phyloP scores from a whole-genome alignment of 2,797 vertebrate species.

The Bufotes viridis region DNA sequence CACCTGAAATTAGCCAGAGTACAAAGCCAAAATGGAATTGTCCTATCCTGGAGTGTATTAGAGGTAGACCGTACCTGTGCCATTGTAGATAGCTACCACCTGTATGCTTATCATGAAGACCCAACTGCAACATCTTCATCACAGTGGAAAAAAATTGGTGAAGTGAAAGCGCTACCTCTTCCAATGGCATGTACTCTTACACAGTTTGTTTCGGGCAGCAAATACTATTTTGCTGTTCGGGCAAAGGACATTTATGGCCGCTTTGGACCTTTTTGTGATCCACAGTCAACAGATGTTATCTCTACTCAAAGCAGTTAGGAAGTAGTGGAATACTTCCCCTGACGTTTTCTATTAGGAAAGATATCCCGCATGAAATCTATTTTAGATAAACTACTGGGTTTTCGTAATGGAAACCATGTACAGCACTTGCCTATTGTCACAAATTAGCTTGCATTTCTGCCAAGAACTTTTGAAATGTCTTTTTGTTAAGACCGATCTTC shows the following conservation, averaged over 20 bases:
- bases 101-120: constrained; percentile 96
- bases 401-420: constrained; percentile 43
- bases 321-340: constrained; percentile 62
- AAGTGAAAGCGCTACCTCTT: constrained; percentile 94
- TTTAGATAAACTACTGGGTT: constrained; percentile 75
- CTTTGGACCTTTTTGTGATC: constrained; percentile 96
- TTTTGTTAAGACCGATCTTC: constrained; percentile 13
- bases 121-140: constrained; percentile 81
- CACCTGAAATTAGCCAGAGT: constrained; percentile 96
- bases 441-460: constrained; percentile 26
- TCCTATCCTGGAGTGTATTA: constrained; percentile 94
- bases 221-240: constrained; percentile 96
- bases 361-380: constrained; percentile 76
- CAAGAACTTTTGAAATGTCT: not conserved
- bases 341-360: constrained; percentile 62
- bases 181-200: constrained; percentile 99
- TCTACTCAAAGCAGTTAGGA: constrained; percentile 79
- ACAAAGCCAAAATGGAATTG: constrained; percentile 95
- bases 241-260: constrained; percentile 96
- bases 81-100: constrained; percentile 94
- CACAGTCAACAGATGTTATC: constrained; percentile 98
- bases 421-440: constrained; percentile 26
- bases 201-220: constrained; percentile 97
- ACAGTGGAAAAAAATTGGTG: constrained; percentile 98
- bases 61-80: constrained; percentile 93